Conservation (phyloP, 2,113 vertebrate genomes). For the Sorex araneus region DNA sequence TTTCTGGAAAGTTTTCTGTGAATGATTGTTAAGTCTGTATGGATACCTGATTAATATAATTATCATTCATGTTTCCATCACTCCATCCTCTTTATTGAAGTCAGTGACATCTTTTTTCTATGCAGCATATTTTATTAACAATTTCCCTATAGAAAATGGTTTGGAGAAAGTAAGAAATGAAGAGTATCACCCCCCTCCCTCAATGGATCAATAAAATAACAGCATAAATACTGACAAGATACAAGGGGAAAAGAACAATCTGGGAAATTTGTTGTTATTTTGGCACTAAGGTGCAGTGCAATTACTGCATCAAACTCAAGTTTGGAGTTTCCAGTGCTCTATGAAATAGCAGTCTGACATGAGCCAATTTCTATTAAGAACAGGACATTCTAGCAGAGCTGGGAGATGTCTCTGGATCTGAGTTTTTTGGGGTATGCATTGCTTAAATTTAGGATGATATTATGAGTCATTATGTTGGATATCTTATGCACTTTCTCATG, state of each 20-base stretch:
- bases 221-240: conserved; percentile 4
- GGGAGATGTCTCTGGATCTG: not conserved
- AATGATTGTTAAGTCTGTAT: conserved; percentile 34
- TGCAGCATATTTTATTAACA: not conserved
- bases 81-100: not conserved
- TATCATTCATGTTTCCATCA: not conserved
- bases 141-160: not conserved
- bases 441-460: conserved; percentile 7
- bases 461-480: not conserved
- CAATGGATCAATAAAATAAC: not conserved
- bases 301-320: not conserved
- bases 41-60: not conserved
- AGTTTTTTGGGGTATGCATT: conserved; percentile 20
- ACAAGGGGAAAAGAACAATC: not conserved
- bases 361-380: not conserved
- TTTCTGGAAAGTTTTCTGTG: not conserved
- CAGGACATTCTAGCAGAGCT: not conserved
- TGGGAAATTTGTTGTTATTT: not conserved
- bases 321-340: not conserved
- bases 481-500: not conserved
- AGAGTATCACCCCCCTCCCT: not conserved
- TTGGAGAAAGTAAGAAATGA: conserved; percentile 12
- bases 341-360: not conserved
- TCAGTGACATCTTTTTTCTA: conserved; percentile 21
- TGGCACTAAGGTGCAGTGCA: not conserved